A percentile compares a stretch with the other conserved stretches of the same genome.
phyloP scores from a whole-genome alignment of 2,888 invertebrate species.

The Flexamia atlantica region DNA sequence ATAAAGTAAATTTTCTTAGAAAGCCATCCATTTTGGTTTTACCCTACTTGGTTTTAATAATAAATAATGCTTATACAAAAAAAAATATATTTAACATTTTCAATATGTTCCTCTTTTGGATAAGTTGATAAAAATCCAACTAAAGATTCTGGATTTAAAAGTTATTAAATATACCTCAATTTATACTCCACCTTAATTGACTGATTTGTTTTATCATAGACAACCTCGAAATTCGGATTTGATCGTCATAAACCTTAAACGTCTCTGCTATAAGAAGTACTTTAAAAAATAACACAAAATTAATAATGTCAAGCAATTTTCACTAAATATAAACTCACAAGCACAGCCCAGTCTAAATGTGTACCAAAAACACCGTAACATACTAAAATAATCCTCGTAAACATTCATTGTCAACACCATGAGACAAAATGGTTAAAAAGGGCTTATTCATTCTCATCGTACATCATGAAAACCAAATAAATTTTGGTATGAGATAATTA shows the following conservation, averaged over 20 bases:
- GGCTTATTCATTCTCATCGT: not conserved
- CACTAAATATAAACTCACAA: conserved; percentile 1
- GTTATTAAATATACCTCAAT: not conserved
- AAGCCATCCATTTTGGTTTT: too few species aligned
- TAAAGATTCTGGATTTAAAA: too few species aligned
- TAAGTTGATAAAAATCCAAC: too few species aligned
- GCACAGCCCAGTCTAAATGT: conserved; percentile 56
- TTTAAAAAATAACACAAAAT: conserved; percentile 19
- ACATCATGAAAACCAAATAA: not conserved
- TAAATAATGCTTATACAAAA: too few species aligned
- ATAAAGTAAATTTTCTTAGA: too few species aligned
- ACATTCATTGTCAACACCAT: not conserved
- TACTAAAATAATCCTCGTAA: not conserved
- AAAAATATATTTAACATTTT: too few species aligned
- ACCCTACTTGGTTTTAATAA: too few species aligned
- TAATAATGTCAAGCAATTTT: conserved; percentile 35
- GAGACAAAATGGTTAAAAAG: not conserved
- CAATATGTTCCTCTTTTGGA: too few species aligned
- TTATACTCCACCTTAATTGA: too few species aligned
- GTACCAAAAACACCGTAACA: conserved; percentile 19
- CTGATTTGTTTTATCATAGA: too few species aligned
- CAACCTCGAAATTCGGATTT: conserved; percentile 22
- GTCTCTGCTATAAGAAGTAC: conserved; percentile 13
- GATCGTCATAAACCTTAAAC: not conserved
- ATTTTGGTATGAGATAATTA: not conserved